Base-by-base conservation (phyloP, 2,113 vertebrate species). In the Stictonetta naevosa region DNA sequence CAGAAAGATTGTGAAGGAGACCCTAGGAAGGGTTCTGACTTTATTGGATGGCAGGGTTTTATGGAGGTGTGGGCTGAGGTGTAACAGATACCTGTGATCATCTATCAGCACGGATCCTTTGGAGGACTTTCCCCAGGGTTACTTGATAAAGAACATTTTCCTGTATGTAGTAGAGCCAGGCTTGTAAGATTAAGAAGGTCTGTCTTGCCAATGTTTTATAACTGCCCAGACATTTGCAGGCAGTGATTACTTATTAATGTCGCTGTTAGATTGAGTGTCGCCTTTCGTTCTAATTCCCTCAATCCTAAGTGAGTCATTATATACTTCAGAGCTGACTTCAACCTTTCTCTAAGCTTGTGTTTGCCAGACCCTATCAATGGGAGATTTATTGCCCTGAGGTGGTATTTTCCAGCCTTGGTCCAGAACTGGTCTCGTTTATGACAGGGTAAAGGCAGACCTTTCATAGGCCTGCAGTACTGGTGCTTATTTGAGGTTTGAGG, bases 371-470 rank as follows among this genome's bases (percentile, higher is more conserved):
- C 96, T 95, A 64, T 97, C 96, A 97, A 96, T 52, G 71, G 60
- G 95, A 98, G 97, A 98, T 97, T 97, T 97, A 96, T 95, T 95
- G 89, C 84, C 92, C 69, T 73, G 28, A 77, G 92, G 90, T 96
- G 96, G 97, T 84, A 94, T 96, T 97, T 97, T 97, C 96, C 95
- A 97, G 92, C 75, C 59, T 72, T 59, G 66, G 73, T 93, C 82
- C 91, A 96, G 68, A 76, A 44, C 78, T 6, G 38, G 36, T 76
- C 88, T 96, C 66, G 10, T 96, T 96, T 95, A 97, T 0, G 62
- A 83, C 81, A 73, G 56, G 36, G 29, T 73, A 82, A 81, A 85
- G 83, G 78, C 86, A 91, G 86, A 50, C 71, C 86, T 93, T 95
- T 95, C 95, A 53, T 85, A 91, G 77, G 38, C 63, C 93, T 59